A percentile compares a stretch with the other conserved stretches of the same genome.
Conservation (phyloP, 2,888 invertebrate species). For the Corythucha ciliata region DNA sequence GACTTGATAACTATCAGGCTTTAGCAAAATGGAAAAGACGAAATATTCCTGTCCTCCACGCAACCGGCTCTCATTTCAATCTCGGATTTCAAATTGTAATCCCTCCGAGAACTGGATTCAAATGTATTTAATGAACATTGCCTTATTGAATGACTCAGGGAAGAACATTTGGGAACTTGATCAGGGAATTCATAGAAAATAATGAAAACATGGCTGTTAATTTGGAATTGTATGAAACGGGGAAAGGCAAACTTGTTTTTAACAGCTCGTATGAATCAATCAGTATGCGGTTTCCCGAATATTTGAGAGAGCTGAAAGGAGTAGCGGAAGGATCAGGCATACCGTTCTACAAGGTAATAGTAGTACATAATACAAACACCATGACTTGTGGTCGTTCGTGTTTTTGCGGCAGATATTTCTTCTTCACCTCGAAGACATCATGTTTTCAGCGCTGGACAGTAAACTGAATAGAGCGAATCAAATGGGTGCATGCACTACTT, state of each 20-base stretch:
- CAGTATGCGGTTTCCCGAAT: constrained; percentile 65
- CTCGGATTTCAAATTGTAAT: no score
- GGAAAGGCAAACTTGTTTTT: constrained; percentile 59
- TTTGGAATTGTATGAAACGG: constrained; percentile 60
- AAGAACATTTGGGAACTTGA: constrained; percentile 62
- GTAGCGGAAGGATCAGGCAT: constrained; percentile 74
- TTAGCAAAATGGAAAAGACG: no score
- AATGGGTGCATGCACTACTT: constrained; percentile 10
- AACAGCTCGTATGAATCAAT: constrained; percentile 62
- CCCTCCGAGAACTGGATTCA: no score
- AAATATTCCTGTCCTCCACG: no score
- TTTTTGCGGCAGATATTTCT: constrained; percentile 59
- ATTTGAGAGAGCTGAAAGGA: constrained; percentile 70
- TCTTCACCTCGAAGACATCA: constrained; percentile 71
- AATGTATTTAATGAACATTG: no score
- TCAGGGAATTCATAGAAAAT: constrained; percentile 55
- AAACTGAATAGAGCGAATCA: neutral
- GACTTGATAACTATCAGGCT: no score
- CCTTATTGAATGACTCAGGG: no score
- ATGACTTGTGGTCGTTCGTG: neutral
- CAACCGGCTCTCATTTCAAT: no score
- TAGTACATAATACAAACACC: constrained; percentile 40
- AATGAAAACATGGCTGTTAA: constrained; percentile 40
- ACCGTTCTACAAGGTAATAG: constrained; percentile 69
- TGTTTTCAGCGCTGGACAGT: constrained; percentile 2